Conservation (phyloP, 2,888 invertebrate genomes). For the Latrodectus hesperus region DNA sequence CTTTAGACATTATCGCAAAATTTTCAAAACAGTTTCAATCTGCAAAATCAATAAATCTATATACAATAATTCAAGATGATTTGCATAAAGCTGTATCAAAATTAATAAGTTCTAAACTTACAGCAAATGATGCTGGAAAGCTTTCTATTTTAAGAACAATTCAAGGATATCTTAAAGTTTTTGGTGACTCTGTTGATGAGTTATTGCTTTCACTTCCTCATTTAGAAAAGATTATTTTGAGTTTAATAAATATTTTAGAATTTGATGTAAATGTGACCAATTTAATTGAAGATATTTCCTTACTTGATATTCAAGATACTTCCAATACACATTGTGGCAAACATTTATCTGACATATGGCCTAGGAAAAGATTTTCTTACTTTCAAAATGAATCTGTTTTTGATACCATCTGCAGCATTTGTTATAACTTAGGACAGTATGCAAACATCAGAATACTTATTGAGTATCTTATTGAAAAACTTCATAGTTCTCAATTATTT, state of each 20-base stretch:
- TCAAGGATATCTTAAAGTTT: conserved; percentile 47
- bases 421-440: conserved; percentile 18
- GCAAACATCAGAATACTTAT: conserved; percentile 25
- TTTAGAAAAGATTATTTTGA: conserved; percentile 39
- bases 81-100: conserved; percentile 22
- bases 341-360: conserved; percentile 10
- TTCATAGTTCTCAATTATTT: conserved; percentile 12
- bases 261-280: conserved; percentile 27
- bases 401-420: conserved; percentile 20
- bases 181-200: conserved; percentile 14
- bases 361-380: conserved; percentile 36
- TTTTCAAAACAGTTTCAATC: conserved; percentile 10
- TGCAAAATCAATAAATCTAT: conserved; percentile 16
- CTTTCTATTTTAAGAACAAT: conserved; percentile 33
- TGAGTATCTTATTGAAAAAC: conserved; percentile 44
- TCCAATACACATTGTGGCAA: too few species aligned
- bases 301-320: background rate
- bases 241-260: conserved; percentile 40
- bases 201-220: conserved; percentile 15
- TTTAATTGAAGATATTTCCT: conserved; percentile 39
- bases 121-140: conserved; percentile 35
- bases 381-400: conserved; percentile 49
- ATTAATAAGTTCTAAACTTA: conserved; percentile 36
- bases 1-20: conserved; percentile 9
- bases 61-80: conserved; percentile 25